These are phyloP conservation scores for Listrodromus nycthemerus DNA, from an alignment of 2,888 invertebrate genomes.

Conservation along the genomic window DNA sequence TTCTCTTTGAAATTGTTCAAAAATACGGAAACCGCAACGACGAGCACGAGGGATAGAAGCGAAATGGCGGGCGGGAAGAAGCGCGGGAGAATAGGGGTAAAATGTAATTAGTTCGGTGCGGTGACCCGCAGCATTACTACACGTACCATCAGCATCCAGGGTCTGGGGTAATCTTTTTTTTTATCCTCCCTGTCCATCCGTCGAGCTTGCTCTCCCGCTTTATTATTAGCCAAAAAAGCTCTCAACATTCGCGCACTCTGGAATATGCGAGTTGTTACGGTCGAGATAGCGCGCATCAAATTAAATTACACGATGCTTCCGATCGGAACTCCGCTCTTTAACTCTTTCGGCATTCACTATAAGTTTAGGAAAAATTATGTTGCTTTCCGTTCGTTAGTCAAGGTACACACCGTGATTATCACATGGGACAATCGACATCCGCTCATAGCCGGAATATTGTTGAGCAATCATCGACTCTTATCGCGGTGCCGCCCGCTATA, in stretches of 20 bases:
- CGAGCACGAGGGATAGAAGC: conserved; percentile 18
- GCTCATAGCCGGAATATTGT: background rate
- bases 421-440: background rate
- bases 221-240: conserved; percentile 54
- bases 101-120: conserved; percentile 53
- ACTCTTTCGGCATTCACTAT: conserved; percentile 7
- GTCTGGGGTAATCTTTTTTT: conserved; percentile 15
- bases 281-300: conserved; percentile 40
- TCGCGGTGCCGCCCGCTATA: background rate
- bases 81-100: conserved; percentile 16
- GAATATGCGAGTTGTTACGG: conserved; percentile 24
- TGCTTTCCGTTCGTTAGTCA: background rate
- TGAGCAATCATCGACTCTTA: background rate
- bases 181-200: background rate
- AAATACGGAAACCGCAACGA: conserved; percentile 43
- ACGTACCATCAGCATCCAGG: conserved; percentile 33
- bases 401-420: background rate
- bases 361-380: background rate
- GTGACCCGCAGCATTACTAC: conserved; percentile 49
- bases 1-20: conserved; percentile 35
- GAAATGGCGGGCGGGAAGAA: background rate
- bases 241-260: conserved; percentile 31
- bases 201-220: conserved; percentile 14
- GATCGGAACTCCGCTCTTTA: conserved; percentile 21
- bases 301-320: conserved; percentile 47